Conservation (phyloP, 2,797 vertebrate species). For the Craterocephalus amniculus region DNA sequence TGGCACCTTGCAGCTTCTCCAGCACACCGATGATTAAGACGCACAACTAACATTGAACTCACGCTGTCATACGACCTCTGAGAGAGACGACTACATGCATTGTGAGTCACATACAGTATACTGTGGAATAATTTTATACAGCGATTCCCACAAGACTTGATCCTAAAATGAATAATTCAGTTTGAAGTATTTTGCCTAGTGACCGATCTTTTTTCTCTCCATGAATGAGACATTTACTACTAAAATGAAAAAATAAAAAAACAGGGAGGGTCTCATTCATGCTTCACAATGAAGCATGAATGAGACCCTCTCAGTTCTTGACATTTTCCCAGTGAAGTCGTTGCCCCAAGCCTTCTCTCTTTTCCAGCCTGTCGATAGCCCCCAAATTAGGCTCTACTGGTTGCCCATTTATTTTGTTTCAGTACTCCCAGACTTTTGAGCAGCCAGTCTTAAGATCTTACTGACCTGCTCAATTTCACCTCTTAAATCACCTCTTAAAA, state of each 20-base stretch:
- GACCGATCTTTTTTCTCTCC: constrained; percentile 27
- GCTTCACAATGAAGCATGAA: too few relatives aligned
- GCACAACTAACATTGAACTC: constrained; percentile 61
- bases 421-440: background rate
- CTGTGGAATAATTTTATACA: constrained; percentile 63
- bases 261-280: constrained; percentile 2
- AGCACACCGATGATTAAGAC: constrained; percentile 59
- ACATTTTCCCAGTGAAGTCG: constrained; percentile 7
- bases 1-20: constrained; percentile 65
- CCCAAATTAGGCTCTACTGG: background rate
- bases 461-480: background rate
- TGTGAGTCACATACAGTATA: constrained; percentile 64
- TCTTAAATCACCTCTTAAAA: background rate
- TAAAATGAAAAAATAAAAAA: constrained; percentile 8
- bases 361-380: too few relatives aligned
- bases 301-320: constrained; percentile 6
- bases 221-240: constrained; percentile 13
- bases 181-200: constrained; percentile 42
- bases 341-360: background rate
- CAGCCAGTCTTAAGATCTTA: background rate
- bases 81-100: constrained; percentile 53
- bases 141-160: constrained; percentile 18
- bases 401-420: background rate
- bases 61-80: constrained; percentile 54
- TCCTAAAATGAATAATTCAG: constrained; percentile 58